Evolutionary conservation across 64 coral and sea anemone species (phyloP).

Genomic region (Porites australiensis): DNA sequence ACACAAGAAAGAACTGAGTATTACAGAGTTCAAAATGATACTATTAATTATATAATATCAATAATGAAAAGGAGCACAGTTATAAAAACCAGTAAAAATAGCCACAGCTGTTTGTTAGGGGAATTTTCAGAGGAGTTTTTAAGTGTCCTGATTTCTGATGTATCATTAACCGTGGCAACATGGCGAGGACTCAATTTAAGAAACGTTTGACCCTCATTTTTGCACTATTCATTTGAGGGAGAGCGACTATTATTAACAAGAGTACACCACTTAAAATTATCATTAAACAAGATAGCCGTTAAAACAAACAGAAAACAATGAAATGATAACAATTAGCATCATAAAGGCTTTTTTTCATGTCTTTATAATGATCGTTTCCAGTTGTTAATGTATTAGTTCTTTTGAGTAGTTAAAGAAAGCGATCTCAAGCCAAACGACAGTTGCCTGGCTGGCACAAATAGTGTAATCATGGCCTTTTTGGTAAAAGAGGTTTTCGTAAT

Average conservation of each 20-base stretch:
- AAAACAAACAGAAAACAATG: not conserved
- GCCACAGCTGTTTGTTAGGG: no score
- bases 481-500: not conserved
- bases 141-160: no score
- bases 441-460: no score
- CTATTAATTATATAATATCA: no score
- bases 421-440: not conserved
- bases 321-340: not conserved
- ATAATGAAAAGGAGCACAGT: no score
- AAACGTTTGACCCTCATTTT: no score
- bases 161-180: no score
- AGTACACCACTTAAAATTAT: not conserved
- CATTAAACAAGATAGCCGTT: not conserved
- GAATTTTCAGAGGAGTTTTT: no score
- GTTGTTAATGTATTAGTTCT: not conserved
- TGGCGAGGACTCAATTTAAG: no score
- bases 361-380: not conserved
- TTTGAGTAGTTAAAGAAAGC: not conserved
- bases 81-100: no score
- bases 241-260: not conserved
- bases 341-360: not conserved
- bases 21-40: no score
- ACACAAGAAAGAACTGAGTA: no score
- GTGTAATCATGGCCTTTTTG: not conserved
- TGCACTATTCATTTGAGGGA: not conserved